phyloP scores from a whole-genome alignment of 2,888 invertebrate genomes.

The Sympetrum striolatum region DNA sequence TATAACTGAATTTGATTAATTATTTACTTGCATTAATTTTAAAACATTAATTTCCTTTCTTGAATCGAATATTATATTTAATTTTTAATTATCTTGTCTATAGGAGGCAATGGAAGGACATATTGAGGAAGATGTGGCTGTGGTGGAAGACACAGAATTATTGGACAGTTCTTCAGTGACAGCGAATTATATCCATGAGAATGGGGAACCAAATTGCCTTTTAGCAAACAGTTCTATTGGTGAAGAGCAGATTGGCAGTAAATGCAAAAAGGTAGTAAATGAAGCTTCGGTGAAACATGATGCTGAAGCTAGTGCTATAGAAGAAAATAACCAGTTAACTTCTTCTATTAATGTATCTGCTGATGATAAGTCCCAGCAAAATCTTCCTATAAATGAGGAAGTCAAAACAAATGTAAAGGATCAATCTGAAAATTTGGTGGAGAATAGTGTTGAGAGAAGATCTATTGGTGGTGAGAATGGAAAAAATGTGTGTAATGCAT shows the following conservation, averaged over 20 bases:
- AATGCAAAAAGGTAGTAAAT: not conserved
- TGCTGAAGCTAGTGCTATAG: not conserved
- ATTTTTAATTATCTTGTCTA: not conserved
- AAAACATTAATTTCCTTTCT: no score
- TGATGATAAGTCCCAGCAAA: not conserved
- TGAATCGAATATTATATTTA: not conserved
- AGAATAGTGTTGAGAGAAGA: not conserved
- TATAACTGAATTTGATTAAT: no score
- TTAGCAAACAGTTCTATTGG: not conserved
- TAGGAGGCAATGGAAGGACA: constrained; percentile 10
- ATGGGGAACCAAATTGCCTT: not conserved
- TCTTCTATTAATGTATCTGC: not conserved
- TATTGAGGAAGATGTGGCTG: not conserved
- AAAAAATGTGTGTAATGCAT: not conserved
- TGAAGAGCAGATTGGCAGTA: not conserved
- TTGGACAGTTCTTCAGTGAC: not conserved
- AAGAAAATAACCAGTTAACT: not conserved
- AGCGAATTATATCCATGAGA: not conserved
- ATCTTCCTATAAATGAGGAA: not conserved
- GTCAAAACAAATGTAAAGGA: not conserved
- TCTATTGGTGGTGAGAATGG: not conserved
- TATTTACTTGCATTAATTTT: no score
- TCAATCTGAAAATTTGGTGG: not conserved
- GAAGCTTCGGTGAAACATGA: not conserved
- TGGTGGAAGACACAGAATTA: not conserved